Percentiles rank a stretch among this genome's conserved stretches.
phyloP scores from a whole-genome alignment of 1,140 invertebrate species.

The Drosophila ohnishii region DNA sequence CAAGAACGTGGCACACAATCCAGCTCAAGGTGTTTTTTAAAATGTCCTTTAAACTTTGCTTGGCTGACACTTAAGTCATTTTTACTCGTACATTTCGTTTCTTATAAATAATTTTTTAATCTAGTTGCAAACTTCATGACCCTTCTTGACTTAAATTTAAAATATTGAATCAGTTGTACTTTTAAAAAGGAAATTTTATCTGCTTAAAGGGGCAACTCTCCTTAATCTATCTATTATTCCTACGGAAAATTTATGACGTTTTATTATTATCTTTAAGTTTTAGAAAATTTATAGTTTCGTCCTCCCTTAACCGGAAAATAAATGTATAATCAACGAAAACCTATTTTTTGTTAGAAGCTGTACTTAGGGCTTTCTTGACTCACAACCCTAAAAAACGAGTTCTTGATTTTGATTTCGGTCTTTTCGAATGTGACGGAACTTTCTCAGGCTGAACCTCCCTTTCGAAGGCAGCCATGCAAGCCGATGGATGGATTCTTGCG shows the following conservation, averaged over 20 bases:
- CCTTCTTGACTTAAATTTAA: too few species aligned
- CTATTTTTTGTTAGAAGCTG: slow-evolving; percentile 4
- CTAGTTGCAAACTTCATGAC: neutral
- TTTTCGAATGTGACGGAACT: slow-evolving; percentile 26
- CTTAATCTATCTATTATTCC: neutral
- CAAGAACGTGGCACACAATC: slow-evolving; percentile 38
- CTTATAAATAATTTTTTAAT: too few species aligned
- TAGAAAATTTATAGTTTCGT: slow-evolving; percentile 1
- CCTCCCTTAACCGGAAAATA: neutral
- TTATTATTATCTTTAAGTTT: slow-evolving; percentile 8
- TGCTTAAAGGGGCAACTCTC: neutral
- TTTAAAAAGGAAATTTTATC: neutral
- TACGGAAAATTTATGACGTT: slow-evolving; percentile 1
- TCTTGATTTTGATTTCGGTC: slow-evolving; percentile 59
- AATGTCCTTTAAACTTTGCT: neutral
- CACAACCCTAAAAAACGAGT: slow-evolving; percentile 23
- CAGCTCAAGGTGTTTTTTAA: slow-evolving; percentile 5
- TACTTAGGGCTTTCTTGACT: slow-evolving; percentile 4
- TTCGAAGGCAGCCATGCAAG: slow-evolving; percentile 5
- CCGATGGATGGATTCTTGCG: slow-evolving; percentile 30
- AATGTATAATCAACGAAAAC: neutral
- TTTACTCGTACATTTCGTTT: too few species aligned
- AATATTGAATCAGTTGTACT: neutral
- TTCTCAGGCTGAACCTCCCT: slow-evolving; percentile 47
- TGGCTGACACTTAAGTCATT: neutral